Evolutionary conservation across 1,140 invertebrate species (phyloP), one percentile per base, ranked within the genome.

Genomic region (Musca domestica): DNA sequence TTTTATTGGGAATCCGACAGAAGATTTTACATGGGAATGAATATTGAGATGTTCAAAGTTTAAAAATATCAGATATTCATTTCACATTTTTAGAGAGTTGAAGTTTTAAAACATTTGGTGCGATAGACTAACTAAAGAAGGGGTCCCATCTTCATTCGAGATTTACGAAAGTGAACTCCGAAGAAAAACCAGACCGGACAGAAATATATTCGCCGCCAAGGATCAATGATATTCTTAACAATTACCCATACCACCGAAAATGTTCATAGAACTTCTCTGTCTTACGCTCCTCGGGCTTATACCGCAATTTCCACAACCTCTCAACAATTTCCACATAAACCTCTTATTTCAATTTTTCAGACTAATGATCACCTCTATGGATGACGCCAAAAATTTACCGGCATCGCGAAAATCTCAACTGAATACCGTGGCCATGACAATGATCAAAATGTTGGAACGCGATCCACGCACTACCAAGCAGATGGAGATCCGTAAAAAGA

Each of bases 371-470:
- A 85, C 80, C 63, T 80, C 86, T 1, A 77, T 94, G 47, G 89
- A 91, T 71, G 83, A 87, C 70, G 85, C 86, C 1, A 27, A n/a
- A 25, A 88, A 88, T 65, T 70, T 93, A n/a, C 74, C 88, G 5
- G 75, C 84, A 14, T 89, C 91, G 20, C 88, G 87, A 69, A 86
- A 85, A 52, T 83, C 86, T 69, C 90, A 91, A 72, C 83, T 89
- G 73, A 85, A 87, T 68, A 83, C 86, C 2, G 89, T 92, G 72
- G 86, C 91, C 1, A 87, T 91, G 74, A 83, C 91, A 1, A 91
- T 92, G 90, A 78, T 91, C 34, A 86, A 88, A 69, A 85, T 91
- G 68, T 83, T 92, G 72, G 84, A 88, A 67, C 87, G 86, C 67
- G 86, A 81, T 72, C 76, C 76, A 1, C 71, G 71, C 1, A 76